phyloP scores from a whole-genome alignment of 2,888 invertebrate species.

The Siphlonurus alternatus region DNA sequence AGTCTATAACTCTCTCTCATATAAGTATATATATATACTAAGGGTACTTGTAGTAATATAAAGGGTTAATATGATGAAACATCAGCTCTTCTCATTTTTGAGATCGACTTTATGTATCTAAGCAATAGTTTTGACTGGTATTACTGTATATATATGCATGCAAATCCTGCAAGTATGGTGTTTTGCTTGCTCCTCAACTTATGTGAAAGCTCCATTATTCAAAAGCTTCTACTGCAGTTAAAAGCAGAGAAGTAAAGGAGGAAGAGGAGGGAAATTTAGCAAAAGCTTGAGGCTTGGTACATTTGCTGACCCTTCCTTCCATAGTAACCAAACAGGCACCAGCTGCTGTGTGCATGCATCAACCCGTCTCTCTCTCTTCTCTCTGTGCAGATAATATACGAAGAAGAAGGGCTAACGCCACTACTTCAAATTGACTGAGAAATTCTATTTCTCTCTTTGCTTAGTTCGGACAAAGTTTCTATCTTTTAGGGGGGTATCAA shows the following conservation, averaged over 20 bases:
- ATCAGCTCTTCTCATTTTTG: too few relatives aligned
- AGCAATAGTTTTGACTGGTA: too few relatives aligned
- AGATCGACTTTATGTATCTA: too few relatives aligned
- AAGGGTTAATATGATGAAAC: too few relatives aligned
- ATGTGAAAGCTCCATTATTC: not conserved
- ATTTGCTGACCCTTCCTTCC: not conserved
- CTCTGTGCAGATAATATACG: not conserved
- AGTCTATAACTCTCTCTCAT: too few relatives aligned
- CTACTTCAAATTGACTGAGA: not conserved
- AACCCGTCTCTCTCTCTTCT: not conserved
- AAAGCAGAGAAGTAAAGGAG: too few relatives aligned
- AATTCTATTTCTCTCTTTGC: not conserved
- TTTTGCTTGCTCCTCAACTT: too few relatives aligned
- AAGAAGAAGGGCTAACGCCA: not conserved
- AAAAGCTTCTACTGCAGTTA: too few relatives aligned
- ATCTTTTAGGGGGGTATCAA: not conserved
- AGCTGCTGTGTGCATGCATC: not conserved
- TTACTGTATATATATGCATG: not conserved
- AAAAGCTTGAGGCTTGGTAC: not conserved
- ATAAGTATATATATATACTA: too few relatives aligned
- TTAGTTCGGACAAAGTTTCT: not conserved
- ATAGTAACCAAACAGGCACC: not conserved
- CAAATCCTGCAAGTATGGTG: too few relatives aligned
- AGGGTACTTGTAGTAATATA: too few relatives aligned
- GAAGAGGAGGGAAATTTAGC: not conserved